Evolutionary conservation across 2,113 vertebrate genomes (phyloP), one percentile per base, ranked within the genome.

Genomic region (Leucoraja erinaceus): DNA sequence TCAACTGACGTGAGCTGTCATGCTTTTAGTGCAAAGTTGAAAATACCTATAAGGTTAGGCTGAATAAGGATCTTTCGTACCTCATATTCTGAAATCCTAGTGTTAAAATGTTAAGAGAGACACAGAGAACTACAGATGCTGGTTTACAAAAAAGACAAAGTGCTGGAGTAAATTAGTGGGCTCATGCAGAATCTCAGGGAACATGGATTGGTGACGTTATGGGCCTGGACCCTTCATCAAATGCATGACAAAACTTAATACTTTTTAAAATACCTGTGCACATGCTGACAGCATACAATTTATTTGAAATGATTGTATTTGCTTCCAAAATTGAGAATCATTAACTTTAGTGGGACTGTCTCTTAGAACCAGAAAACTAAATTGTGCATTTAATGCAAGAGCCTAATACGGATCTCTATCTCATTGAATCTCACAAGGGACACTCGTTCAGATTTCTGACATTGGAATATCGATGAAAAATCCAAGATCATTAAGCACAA

Each of bases 1-100:
- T 59, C 8, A 11, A 88, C 10, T 63, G 83, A 16, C 22, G 6
- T n/a, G 20, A 88, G 28, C 16, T 25, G 59, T 61, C 61, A 56
- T 93, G 93, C 90, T 93, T 77, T 94, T 72, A 93, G 90, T 93
- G 88, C 93, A 92, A 93, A 93, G 84, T 94, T 94, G 93, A 94
- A 84, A 93, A 93, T 93, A 81, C 63, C 81, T 83, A 22, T 56
- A 83, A 72, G 61, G 76, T 84, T 14, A 66, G 81, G 47, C 68
- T 72, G 74, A 93, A 93, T 93, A 75, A 20, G 77, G 66, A 93
- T 94, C 93, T 93, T 77, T 93, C 12, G 84, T 68, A 92, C 84
- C 61, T 70, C 93, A 79, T 76, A 90, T 56, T 94, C 79, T 90
- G 54, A 78, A 76, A 81, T 61, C 33, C 79, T 33, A 61, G 76